Conservation (phyloP, 2,113 vertebrate species). For the Spermophilus dauricus region DNA sequence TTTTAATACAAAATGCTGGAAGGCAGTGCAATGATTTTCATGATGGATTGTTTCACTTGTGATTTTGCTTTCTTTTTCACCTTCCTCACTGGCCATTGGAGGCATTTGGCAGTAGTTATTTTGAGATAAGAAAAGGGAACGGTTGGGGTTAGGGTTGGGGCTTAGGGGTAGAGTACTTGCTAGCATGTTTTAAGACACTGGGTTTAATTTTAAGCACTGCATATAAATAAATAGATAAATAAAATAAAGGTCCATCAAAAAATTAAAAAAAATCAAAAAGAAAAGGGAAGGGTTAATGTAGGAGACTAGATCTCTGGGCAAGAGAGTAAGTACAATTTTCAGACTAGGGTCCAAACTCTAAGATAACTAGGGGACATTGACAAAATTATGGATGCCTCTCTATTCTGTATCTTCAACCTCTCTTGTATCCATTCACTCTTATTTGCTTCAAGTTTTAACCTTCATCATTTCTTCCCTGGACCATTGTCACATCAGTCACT, state of each 20-base stretch:
- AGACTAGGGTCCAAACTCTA: neutral
- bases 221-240: no score
- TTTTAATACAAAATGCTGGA: slow-evolving; percentile 44
- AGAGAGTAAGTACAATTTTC: neutral
- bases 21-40: neutral
- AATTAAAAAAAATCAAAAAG: no score
- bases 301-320: neutral
- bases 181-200: no score
- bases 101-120: slow-evolving; percentile 16
- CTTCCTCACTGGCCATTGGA: slow-evolving; percentile 26
- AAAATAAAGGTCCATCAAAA: no score
- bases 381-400: neutral
- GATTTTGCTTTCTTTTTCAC: slow-evolving; percentile 50
- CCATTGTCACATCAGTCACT: neutral
- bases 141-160: neutral
- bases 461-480: neutral
- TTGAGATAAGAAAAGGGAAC: slow-evolving; percentile 12
- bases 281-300: neutral
- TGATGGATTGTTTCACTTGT: slow-evolving; percentile 22
- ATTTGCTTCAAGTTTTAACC: neutral
- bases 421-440: neutral
- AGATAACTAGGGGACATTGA: neutral
- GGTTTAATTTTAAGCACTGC: no score
- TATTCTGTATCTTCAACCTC: neutral
- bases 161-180: no score